Evolutionary conservation across 2,797 vertebrate species (phyloP), one percentile per base, ranked within the genome.

Genomic region (Diceros bicornis): DNA sequence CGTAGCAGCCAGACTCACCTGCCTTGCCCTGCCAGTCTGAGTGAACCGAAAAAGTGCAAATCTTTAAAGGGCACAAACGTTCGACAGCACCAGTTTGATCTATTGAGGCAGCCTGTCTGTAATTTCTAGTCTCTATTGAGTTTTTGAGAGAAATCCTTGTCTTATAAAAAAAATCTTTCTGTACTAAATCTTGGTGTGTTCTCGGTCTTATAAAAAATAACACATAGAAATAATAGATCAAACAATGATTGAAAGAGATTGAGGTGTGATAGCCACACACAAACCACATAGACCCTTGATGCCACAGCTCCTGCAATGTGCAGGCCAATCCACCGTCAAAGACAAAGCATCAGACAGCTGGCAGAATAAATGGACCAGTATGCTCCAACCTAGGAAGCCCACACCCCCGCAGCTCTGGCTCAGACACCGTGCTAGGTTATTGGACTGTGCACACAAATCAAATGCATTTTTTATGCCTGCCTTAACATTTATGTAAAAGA

Each of bases 71-170:
- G 23, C 17, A 59, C 47, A 61, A 9, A 44, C 0, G 3, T 75
- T 79, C 4, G 6, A 25, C 34, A 78, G 81, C 95, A 82, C 4
- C n/a, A 68, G 2, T 59, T 78, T 61, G 7, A 72, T 75, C 79
- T 94, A 14, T 37, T 23, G 78, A 88, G 69, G 57, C 20, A 83
- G 72, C 23, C 69, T 12, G 23, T 86, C 55, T 74, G 23, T 95
- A 85, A 89, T 91, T 97, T 93, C n/a, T 32, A 61, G 37, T 89
- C 93, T 91, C 66, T 94, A 34, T 41, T 84, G 57, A 69, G 6
- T 88, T 82, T 93, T 93, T 86, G 34, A 89, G 81, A 89, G 47
- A 41, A 55, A 71, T 94, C 23, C 12, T 97, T 87, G 75, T 83
- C 29, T 89, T 78, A 87, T 50, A 57, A 68, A 52, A 16, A 16